Percentiles rank a stretch among this genome's conserved stretches.
These are phyloP conservation scores for Oscheius sp. DNA, from an alignment of 2,888 invertebrate genomes.

Conservation along the genomic window DNA sequence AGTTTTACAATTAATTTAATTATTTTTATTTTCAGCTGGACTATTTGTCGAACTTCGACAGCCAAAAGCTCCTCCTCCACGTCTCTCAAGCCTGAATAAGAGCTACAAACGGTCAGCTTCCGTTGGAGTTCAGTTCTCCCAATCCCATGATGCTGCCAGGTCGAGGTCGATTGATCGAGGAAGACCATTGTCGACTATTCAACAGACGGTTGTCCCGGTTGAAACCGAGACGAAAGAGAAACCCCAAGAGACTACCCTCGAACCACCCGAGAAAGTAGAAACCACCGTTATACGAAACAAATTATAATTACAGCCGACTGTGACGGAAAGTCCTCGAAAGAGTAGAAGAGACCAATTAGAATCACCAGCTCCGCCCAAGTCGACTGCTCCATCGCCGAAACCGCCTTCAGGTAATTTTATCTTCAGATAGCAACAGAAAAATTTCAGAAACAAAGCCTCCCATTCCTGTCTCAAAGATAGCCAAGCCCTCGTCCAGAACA, in stretches of 20 bases:
- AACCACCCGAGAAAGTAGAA: slow-evolving; percentile 20
- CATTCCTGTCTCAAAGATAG: slow-evolving; percentile 14
- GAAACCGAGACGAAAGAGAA: slow-evolving; percentile 18
- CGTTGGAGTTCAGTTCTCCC: slow-evolving; percentile 57
- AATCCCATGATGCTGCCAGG: slow-evolving; percentile 38
- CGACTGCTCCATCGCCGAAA: neutral
- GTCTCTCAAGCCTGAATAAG: slow-evolving; percentile 73
- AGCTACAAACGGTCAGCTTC: slow-evolving; percentile 67
- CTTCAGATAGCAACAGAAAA: neutral
- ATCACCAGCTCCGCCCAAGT: slow-evolving; percentile 4
- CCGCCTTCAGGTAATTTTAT: neutral
- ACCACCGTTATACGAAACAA: neutral
- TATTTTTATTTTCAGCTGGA: slow-evolving; percentile 72
- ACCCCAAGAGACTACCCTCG: slow-evolving; percentile 10
- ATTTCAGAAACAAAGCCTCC: slow-evolving; percentile 1
- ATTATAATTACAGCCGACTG: neutral
- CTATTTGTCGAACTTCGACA: slow-evolving; percentile 74
- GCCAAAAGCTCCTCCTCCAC: slow-evolving; percentile 73
- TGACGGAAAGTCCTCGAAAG: slow-evolving; percentile 32
- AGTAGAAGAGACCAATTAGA: slow-evolving; percentile 30
- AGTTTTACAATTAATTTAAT: neutral
- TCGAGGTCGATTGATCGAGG: slow-evolving; percentile 54
- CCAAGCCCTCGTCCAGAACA: slow-evolving; percentile 15
- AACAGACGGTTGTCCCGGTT: slow-evolving; percentile 6
- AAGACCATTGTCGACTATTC: slow-evolving; percentile 37